Evolutionary conservation across 2,113 vertebrate species (phyloP).

Genomic region (Sinocyclocheilus grahami): DNA sequence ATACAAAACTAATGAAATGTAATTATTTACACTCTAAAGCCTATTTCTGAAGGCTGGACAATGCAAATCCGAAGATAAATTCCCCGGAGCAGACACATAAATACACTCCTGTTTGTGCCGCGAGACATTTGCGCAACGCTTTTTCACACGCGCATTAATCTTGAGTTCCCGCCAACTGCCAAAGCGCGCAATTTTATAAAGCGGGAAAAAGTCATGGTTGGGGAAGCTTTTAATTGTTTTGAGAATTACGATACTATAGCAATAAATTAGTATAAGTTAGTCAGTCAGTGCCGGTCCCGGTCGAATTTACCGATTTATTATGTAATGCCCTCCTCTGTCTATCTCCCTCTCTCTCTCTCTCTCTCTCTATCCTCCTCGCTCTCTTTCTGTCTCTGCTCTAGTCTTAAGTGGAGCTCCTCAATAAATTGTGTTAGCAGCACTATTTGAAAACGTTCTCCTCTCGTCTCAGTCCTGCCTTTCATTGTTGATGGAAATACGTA

Average conservation of each 20-base stretch:
- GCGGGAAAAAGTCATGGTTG: background rate
- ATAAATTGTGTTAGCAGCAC: slow-evolving; percentile 55
- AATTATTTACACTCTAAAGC: background rate
- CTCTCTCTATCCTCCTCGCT: slow-evolving; percentile 20
- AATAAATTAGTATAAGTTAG: background rate
- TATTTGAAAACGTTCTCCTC: slow-evolving; percentile 28
- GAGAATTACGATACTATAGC: background rate
- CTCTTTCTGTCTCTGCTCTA: background rate
- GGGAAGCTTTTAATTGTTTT: background rate
- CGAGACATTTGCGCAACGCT: background rate
- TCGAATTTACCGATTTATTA: slow-evolving; percentile 69
- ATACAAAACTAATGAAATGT: background rate
- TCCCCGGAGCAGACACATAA: slow-evolving; percentile 53
- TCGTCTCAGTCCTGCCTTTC: slow-evolving; percentile 49
- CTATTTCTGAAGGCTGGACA: background rate
- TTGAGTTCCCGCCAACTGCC: slow-evolving; percentile 58
- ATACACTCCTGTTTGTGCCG: slow-evolving; percentile 47
- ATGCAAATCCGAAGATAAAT: slow-evolving; percentile 29
- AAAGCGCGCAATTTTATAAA: slow-evolving; percentile 54
- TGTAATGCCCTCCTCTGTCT: slow-evolving; percentile 59
- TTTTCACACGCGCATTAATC: slow-evolving; percentile 69
- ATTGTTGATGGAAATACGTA: slow-evolving; percentile 64
- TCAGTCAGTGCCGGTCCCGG: slow-evolving; percentile 60
- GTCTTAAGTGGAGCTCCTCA: slow-evolving; percentile 50
- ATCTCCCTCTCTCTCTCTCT: slow-evolving; percentile 7